Evolutionary conservation across 2,797 vertebrate genomes (phyloP).

Genomic region (Sandelia bainsii): DNA sequence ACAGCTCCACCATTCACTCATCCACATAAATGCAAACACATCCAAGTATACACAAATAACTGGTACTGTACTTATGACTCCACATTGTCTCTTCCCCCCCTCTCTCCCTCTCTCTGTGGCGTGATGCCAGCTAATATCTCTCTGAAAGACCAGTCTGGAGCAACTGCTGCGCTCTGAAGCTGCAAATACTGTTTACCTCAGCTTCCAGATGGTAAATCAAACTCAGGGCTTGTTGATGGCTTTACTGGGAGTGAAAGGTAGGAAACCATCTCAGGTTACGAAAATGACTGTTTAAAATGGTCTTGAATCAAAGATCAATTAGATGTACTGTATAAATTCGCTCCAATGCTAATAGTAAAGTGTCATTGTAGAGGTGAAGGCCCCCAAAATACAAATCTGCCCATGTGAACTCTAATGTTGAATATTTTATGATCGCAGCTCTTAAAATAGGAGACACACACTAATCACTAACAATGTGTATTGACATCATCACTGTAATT

Average conservation of each 20-base stretch:
- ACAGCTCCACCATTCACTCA: constrained; percentile 36
- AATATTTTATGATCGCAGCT: not conserved
- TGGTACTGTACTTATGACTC: constrained; percentile 35
- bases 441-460: constrained; percentile 33
- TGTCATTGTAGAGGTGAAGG: not conserved
- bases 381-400: not conserved
- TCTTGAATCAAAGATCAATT: constrained; percentile 14
- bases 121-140: constrained; percentile 44
- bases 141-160: constrained; percentile 39
- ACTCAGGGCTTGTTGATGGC: constrained; percentile 8
- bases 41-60: constrained; percentile 49
- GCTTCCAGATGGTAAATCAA: constrained; percentile 42
- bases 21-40: constrained; percentile 32
- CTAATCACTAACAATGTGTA: constrained; percentile 51
- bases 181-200: constrained; percentile 43
- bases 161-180: constrained; percentile 35
- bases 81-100: constrained; percentile 37
- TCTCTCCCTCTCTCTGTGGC: constrained; percentile 21
- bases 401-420: not conserved
- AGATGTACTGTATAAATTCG: not conserved
- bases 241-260: not conserved
- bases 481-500: constrained; percentile 52
- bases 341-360: not conserved
- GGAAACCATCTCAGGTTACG: not conserved
- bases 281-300: not conserved